Percentiles rank a stretch among this genome's conserved stretches.
Conservation (phyloP, 2,797 vertebrate species). For the Sphenodon punctatus region DNA sequence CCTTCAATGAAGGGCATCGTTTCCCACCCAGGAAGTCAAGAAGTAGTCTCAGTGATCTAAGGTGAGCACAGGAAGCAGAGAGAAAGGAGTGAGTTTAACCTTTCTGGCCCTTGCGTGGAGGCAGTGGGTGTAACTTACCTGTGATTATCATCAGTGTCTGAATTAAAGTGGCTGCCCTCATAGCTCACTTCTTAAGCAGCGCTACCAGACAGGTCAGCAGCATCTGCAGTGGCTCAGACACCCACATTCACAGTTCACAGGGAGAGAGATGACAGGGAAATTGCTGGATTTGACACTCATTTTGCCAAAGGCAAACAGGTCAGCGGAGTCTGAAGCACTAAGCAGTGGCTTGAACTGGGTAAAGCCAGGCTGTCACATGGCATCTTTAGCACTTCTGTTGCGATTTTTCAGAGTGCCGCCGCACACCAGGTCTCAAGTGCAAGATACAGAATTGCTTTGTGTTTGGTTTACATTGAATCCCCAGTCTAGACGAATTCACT, state of each 20-base stretch:
- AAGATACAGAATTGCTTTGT: neutral
- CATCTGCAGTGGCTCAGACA: neutral
- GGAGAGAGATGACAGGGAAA: neutral
- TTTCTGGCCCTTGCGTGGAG: neutral
- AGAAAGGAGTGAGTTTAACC: too few species aligned
- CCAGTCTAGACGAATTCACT: neutral
- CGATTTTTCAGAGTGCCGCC: neutral
- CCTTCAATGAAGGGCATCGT: too few species aligned
- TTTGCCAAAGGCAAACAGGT: neutral
- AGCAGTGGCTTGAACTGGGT: neutral
- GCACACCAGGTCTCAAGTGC: neutral
- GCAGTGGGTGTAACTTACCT: neutral
- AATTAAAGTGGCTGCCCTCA: neutral
- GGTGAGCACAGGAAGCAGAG: too few species aligned
- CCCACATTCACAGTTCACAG: neutral
- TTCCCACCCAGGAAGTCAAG: too few species aligned
- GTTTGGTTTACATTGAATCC: neutral
- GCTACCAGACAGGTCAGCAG: slow-evolving; percentile 21
- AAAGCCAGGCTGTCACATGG: neutral
- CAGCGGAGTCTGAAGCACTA: neutral
- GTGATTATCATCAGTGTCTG: neutral
- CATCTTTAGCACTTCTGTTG: neutral
- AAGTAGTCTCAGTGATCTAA: too few species aligned
- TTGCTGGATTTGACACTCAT: neutral
- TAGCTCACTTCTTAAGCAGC: neutral